Evolutionary conservation across 2,113 vertebrate genomes (phyloP), one percentile per base, ranked within the genome.

Genomic region (Nerophis lumbriciformis): DNA sequence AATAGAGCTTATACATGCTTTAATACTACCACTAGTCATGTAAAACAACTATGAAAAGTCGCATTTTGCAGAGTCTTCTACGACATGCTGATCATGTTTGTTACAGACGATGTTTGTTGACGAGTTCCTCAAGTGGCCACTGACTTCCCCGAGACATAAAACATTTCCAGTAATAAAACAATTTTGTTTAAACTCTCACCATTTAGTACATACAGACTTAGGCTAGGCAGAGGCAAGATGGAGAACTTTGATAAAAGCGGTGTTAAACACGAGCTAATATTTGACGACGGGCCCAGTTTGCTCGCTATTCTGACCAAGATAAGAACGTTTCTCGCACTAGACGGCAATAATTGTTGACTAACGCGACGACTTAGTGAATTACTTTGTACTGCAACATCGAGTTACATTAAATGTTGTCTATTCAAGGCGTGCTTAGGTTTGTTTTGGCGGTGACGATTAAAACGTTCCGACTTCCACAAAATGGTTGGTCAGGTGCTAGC

Each of bases 381-480:
- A 12, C 3, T n/a, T 4, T 13, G 38, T 36, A 14, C 1, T 21
- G 47, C 15, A 8, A 10, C 36, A 1, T 39, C 6, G 11, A 45
- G 58, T n/a, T 63, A 36, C 65, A 9, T 45, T 37, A 49, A 13
- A 45, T 19, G 53, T 21, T 50, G 51, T 4, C 28, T 9, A n/a
- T 56, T 62, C 59, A 73, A 57, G 71, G 55, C 19, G 58, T 59
- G 82, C 77, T 67, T 50, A 55, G 45, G 53, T 68, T 67, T 53
- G 68, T 64, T 64, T 80, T 51, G 28, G 51, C 45, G 42, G 66
- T 51, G 76, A 81, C 76, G 61, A 70, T 74, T 79, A 78, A 83
- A 84, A 80, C 82, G 80, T 77, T 72, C 77, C 47, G 72, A 85
- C 80, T 84, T 85, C 82, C 75, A 88, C 87, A 88, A 88, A 88